Percentiles rank a stretch among this genome's conserved stretches.
Conservation (phyloP, 2,888 invertebrate species). For the Thumatha senex region DNA sequence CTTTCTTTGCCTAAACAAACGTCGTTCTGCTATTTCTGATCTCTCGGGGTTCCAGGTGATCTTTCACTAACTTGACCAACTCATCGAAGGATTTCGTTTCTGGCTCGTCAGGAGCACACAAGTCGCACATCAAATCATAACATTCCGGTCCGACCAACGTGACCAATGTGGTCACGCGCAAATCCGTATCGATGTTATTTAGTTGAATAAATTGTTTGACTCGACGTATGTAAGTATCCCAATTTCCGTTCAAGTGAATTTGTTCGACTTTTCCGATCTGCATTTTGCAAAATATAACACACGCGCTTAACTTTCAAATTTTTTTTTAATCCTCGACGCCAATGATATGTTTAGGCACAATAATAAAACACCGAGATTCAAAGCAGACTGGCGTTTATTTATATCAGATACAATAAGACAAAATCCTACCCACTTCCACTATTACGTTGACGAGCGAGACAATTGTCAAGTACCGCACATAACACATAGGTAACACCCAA, state of each 20-base stretch:
- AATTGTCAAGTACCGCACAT: too few relatives aligned
- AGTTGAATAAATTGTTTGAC: neutral
- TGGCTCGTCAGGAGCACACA: slow-evolving; percentile 23
- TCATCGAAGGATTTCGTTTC: slow-evolving; percentile 21
- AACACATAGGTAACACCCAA: too few relatives aligned
- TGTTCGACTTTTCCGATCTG: neutral
- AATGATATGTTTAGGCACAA: too few relatives aligned
- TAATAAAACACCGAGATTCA: too few relatives aligned
- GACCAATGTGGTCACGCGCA: slow-evolving; percentile 33
- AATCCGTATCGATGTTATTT: neutral
- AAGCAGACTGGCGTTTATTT: too few relatives aligned
- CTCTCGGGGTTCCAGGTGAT: slow-evolving; percentile 1
- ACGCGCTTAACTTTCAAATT: too few relatives aligned
- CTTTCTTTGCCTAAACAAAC: slow-evolving; percentile 17
- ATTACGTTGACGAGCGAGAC: too few relatives aligned
- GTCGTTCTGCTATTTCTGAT: slow-evolving; percentile 1
- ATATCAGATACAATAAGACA: too few relatives aligned
- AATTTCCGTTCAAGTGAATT: neutral
- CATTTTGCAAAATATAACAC: too few relatives aligned
- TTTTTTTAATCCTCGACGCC: too few relatives aligned
- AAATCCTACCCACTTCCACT: too few relatives aligned
- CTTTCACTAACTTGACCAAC: neutral
- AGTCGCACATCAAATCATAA: slow-evolving; percentile 30
- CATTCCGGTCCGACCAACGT: slow-evolving; percentile 32
- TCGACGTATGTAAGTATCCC: neutral